These are phyloP conservation scores for Sebastes schlegelii DNA, from an alignment of 2,113 vertebrate species.

Conservation along the genomic window DNA sequence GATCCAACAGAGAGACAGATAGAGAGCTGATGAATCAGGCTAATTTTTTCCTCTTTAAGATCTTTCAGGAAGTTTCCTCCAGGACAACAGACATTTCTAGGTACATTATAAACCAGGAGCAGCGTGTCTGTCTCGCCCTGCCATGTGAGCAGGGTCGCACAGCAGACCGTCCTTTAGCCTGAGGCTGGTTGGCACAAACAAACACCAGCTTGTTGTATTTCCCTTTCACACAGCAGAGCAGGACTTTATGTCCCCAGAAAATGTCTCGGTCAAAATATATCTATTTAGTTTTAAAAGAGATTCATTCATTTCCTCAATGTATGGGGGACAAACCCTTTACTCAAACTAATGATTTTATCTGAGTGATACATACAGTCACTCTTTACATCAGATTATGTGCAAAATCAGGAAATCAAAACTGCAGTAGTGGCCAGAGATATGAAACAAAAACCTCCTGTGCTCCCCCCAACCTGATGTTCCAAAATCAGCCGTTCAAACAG, in stretches of 20 bases:
- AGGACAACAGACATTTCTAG: not conserved
- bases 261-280: not conserved
- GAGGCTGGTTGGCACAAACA: constrained; percentile 26
- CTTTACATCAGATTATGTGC: no score
- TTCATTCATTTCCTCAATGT: not conserved
- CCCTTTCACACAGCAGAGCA: not conserved
- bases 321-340: no score
- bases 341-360: no score
- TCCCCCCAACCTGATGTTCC: no score
- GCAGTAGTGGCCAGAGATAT: no score
- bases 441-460: no score
- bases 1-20: constrained; percentile 28
- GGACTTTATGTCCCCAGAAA: not conserved
- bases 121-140: not conserved
- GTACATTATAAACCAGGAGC: not conserved
- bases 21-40: constrained; percentile 32
- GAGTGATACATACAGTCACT: no score
- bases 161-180: not conserved
- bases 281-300: not conserved
- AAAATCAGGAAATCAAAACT: no score
- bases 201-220: constrained; percentile 22
- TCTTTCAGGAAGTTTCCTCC: constrained; percentile 25
- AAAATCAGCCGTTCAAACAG: no score
- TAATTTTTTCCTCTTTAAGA: not conserved
- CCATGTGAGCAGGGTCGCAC: constrained; percentile 4